A percentile compares a stretch with the other conserved stretches of the same genome.
These are phyloP conservation scores for Creontiades dilutus DNA, from an alignment of 2,888 invertebrate genomes.

Conservation along the genomic window DNA sequence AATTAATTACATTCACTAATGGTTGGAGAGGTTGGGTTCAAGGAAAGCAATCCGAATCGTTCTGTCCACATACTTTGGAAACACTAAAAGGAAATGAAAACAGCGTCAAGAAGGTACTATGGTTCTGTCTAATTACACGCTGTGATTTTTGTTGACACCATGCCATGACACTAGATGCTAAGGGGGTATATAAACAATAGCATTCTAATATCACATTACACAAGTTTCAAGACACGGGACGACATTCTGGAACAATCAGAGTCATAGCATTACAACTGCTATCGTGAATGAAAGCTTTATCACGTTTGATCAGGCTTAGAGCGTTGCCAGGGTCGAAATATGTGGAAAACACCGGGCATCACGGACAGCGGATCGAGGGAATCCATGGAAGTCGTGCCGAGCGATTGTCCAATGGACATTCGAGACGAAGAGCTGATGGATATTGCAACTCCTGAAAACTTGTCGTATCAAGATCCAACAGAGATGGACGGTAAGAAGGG, in stretches of 20 bases:
- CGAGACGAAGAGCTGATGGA: slow-evolving; percentile 32
- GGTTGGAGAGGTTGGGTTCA: too few relatives aligned
- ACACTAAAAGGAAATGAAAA: too few relatives aligned
- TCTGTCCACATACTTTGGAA: too few relatives aligned
- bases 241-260: background rate
- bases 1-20: too few relatives aligned
- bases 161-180: too few relatives aligned
- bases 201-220: background rate
- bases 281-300: background rate
- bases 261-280: background rate
- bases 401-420: background rate
- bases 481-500: background rate
- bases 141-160: too few relatives aligned
- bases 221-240: background rate
- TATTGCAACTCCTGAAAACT: slow-evolving; percentile 15
- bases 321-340: background rate
- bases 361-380: background rate
- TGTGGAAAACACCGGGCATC: background rate
- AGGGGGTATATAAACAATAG: too few relatives aligned
- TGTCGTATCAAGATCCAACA: slow-evolving; percentile 5
- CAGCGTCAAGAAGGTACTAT: too few relatives aligned
- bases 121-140: too few relatives aligned
- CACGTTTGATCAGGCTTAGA: too few relatives aligned
- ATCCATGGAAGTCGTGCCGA: slow-evolving; percentile 12
- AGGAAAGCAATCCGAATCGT: too few relatives aligned